phyloP scores from a whole-genome alignment of 2,113 vertebrate species.

The Albula goreensis region DNA sequence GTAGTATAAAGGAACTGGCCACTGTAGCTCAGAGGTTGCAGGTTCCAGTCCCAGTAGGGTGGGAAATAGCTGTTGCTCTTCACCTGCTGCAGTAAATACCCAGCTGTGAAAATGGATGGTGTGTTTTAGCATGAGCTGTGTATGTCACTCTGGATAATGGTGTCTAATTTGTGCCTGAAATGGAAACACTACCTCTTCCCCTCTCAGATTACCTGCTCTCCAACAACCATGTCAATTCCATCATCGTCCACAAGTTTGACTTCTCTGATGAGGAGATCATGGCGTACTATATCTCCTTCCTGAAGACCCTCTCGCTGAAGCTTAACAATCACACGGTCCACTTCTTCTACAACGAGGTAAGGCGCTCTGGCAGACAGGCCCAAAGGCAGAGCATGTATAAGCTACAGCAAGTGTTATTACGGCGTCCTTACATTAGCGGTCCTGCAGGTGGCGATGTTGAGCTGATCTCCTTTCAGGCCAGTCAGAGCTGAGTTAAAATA shows the following conservation, averaged over 20 bases:
- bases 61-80: too few relatives aligned
- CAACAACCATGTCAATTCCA: slow-evolving; percentile 98
- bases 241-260: slow-evolving; percentile 98
- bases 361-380: slow-evolving; percentile 31
- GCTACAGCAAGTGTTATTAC: neutral
- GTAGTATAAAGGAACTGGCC: too few relatives aligned
- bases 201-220: slow-evolving; percentile 90
- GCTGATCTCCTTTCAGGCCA: too few relatives aligned
- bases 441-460: neutral
- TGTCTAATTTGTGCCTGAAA: too few relatives aligned
- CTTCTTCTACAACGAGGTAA: slow-evolving; percentile 99
- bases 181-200: neutral
- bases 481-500: too few relatives aligned
- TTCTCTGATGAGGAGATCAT: slow-evolving; percentile 99
- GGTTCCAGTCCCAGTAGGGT: too few relatives aligned
- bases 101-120: too few relatives aligned
- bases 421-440: neutral
- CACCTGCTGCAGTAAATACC: too few relatives aligned
- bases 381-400: neutral
- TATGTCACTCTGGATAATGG: too few relatives aligned
- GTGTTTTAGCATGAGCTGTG: too few relatives aligned
- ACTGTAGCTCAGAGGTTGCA: too few relatives aligned
- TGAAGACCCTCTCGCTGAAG: slow-evolving; percentile 96
- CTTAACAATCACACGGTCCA: slow-evolving; percentile 98
- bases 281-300: slow-evolving; percentile 98